Conservation (phyloP, 2,113 vertebrate genomes). For the Equus przewalskii region DNA sequence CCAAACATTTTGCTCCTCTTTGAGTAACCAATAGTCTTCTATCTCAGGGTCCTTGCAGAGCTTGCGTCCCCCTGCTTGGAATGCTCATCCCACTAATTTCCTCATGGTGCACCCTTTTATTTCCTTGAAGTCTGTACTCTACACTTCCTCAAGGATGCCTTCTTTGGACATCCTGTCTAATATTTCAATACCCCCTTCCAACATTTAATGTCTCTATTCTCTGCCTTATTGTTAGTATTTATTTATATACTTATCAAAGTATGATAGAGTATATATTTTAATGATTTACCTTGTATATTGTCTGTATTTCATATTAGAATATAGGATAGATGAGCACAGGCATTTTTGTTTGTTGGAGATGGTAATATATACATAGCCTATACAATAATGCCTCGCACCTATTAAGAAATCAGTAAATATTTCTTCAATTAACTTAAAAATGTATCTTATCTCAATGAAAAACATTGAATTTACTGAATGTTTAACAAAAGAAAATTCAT, state of each 20-base stretch:
- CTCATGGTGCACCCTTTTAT: neutral
- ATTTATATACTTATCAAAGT: neutral
- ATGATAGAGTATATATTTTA: neutral
- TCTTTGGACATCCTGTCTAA: neutral
- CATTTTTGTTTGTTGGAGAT: neutral
- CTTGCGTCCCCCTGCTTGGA: neutral
- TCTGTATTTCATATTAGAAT: neutral
- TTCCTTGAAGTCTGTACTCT: neutral
- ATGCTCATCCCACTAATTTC: no score
- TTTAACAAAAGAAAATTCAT: neutral
- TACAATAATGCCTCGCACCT: neutral
- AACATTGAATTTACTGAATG: neutral
- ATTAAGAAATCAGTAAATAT: neutral
- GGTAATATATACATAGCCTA: neutral
- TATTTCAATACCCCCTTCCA: neutral
- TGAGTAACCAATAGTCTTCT: neutral
- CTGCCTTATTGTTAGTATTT: neutral
- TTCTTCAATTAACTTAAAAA: neutral
- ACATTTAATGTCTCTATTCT: neutral
- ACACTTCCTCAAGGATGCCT: neutral
- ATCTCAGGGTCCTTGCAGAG: neutral
- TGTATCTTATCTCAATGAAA: neutral
- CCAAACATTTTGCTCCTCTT: neutral
- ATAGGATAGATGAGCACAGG: neutral
- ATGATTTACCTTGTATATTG: no score